Evolutionary conservation across 2,888 invertebrate genomes (phyloP).

Genomic region (Sceliomorpha sp.): DNA sequence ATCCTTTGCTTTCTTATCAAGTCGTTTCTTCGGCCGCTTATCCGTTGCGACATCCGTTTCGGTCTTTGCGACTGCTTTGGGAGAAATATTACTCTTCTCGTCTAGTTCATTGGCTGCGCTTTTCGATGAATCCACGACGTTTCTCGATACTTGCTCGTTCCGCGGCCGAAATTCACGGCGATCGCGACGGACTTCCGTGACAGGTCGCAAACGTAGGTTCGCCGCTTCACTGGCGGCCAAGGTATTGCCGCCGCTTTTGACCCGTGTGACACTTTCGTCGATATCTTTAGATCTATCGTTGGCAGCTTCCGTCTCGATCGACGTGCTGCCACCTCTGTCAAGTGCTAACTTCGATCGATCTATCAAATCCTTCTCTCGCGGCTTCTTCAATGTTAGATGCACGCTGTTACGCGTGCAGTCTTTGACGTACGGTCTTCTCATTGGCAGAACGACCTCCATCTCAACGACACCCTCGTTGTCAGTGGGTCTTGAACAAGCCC

Average conservation of each 20-base stretch:
- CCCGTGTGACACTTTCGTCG: constrained; percentile 61
- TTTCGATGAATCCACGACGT: too few species aligned
- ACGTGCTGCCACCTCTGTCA: constrained; percentile 38
- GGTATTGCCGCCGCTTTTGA: constrained; percentile 58
- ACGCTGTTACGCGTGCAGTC: constrained; percentile 74
- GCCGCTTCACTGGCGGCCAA: constrained; percentile 51
- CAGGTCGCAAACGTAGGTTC: constrained; percentile 24
- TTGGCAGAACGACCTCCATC: constrained; percentile 69
- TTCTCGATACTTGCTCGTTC: too few species aligned
- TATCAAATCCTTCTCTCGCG: constrained; percentile 45
- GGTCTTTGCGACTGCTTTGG: neutral
- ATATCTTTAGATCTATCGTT: constrained; percentile 66
- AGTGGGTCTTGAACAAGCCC: too few species aligned
- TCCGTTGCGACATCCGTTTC: neutral
- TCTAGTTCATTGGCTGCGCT: too few species aligned
- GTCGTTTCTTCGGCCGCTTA: neutral
- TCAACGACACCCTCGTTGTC: constrained; percentile 59
- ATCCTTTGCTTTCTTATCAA: too few species aligned
- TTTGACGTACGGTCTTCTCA: constrained; percentile 69
- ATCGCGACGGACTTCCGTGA: constrained; percentile 24
- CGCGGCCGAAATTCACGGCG: neutral
- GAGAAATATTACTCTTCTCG: too few species aligned
- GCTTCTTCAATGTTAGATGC: constrained; percentile 69
- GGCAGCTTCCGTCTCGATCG: constrained; percentile 40
- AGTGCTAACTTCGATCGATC: constrained; percentile 38